Percentiles rank a stretch among this genome's conserved stretches.
Conservation (phyloP, 2,888 invertebrate genomes). For the Chironomus riparius region DNA sequence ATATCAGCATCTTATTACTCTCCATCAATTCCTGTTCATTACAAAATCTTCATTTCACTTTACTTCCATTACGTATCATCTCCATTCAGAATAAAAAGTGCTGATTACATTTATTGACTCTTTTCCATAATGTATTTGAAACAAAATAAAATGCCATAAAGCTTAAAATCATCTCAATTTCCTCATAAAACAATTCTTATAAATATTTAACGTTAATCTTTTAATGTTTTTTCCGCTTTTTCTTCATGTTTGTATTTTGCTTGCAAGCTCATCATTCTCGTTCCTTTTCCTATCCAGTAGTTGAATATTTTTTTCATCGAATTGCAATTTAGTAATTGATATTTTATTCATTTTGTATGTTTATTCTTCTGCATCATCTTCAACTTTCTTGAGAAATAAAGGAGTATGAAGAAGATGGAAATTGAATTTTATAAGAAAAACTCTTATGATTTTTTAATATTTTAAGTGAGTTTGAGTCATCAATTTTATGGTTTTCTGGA, state of each 20-base stretch:
- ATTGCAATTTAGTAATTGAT: slow-evolving; percentile 1
- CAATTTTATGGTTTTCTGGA: too few relatives aligned
- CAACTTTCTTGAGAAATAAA: neutral
- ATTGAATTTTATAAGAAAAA: too few relatives aligned
- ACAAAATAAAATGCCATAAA: neutral
- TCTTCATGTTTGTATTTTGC: neutral
- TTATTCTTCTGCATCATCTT: neutral
- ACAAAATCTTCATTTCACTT: too few relatives aligned
- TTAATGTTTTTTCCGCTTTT: slow-evolving; percentile 2
- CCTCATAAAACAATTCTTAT: slow-evolving; percentile 9
- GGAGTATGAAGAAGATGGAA: too few relatives aligned
- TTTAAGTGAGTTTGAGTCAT: too few relatives aligned
- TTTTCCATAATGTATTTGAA: neutral
- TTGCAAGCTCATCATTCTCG: neutral
- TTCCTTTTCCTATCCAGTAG: neutral
- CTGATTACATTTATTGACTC: too few relatives aligned
- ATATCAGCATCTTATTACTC: too few relatives aligned
- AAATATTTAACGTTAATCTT: slow-evolving; percentile 21
- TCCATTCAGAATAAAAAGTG: neutral
- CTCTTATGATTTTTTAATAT: too few relatives aligned
- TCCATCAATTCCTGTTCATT: too few relatives aligned
- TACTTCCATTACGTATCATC: too few relatives aligned
- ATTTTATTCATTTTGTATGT: neutral
- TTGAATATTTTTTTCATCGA: neutral
- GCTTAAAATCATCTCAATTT: slow-evolving; percentile 19